Evolutionary conservation across 2,888 invertebrate genomes (phyloP).

Genomic region (Achlya flavicornis): DNA sequence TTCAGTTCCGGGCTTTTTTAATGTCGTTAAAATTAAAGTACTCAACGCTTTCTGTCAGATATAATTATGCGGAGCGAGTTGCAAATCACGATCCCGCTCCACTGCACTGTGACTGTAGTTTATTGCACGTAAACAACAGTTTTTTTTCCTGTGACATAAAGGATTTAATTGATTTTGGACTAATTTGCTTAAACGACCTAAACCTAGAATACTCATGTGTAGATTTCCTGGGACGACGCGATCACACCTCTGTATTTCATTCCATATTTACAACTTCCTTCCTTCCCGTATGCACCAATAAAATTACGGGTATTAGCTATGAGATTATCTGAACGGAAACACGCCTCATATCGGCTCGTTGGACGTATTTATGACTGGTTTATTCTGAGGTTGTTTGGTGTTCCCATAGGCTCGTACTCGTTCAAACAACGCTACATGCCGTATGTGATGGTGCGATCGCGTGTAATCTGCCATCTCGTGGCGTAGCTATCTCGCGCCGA

Average conservation of each 20-base stretch:
- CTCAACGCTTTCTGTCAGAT: conserved; percentile 53
- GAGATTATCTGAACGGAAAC: conserved; percentile 60
- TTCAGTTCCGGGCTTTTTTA: conserved; percentile 73
- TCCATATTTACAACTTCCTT: conserved; percentile 52
- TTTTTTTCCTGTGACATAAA: neutral
- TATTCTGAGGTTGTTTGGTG: conserved; percentile 60
- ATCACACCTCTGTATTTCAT: conserved; percentile 29
- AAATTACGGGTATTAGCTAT: conserved; percentile 39
- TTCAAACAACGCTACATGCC: conserved; percentile 43
- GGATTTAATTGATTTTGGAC: conserved; percentile 36
- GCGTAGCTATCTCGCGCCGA: conserved; percentile 33
- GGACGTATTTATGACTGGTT: conserved; percentile 61
- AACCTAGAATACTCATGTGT: neutral
- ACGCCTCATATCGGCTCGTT: conserved; percentile 46
- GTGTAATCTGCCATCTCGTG: conserved; percentile 51
- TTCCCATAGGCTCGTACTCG: conserved; percentile 52
- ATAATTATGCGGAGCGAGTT: conserved; percentile 56
- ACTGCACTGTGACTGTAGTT: conserved; percentile 9
- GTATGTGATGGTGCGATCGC: conserved; percentile 37
- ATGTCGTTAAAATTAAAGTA: conserved; percentile 74
- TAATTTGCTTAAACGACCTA: conserved; percentile 28
- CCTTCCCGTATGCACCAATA: conserved; percentile 41
- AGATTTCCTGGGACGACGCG: conserved; percentile 30
- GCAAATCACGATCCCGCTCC: conserved; percentile 54
- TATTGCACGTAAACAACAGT: conserved; percentile 15